Percentiles rank a stretch among this genome's conserved stretches.
phyloP scores from a whole-genome alignment of 1,140 invertebrate species.

The Octopus sinensis region DNA sequence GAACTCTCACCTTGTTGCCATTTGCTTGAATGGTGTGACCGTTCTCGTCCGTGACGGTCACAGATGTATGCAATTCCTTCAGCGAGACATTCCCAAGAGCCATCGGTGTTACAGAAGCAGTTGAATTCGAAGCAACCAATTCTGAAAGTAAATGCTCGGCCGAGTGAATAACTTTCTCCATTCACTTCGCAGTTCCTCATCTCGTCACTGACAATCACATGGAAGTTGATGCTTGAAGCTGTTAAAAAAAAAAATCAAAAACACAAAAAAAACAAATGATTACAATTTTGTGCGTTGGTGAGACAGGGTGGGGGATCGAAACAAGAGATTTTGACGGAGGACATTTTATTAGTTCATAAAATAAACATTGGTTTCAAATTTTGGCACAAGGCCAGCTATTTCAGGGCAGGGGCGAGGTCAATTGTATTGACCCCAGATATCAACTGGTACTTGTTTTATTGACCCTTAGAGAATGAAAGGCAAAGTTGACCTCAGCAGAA shows the following conservation, averaged over 20 bases:
- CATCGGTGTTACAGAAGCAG: constrained; percentile 38
- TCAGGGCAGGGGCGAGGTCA: no score
- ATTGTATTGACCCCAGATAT: no score
- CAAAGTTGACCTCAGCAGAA: no score
- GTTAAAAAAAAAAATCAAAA: not conserved
- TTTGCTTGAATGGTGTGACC: no score
- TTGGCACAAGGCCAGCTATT: no score
- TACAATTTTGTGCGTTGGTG: not conserved
- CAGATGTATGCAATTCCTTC: constrained; percentile 28
- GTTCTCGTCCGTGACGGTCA: not conserved
- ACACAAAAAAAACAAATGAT: not conserved
- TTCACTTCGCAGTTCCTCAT: not conserved
- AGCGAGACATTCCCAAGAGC: constrained; percentile 30
- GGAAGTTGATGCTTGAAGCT: not conserved
- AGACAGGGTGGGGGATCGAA: no score
- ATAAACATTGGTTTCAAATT: no score
- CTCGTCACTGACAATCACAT: not conserved
- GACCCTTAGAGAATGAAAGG: no score
- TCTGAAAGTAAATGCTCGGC: constrained; percentile 18
- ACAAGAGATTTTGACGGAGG: no score
- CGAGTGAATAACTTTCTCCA: not conserved
- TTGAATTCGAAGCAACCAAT: constrained; percentile 31
- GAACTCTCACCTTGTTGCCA: no score
- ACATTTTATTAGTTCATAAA: no score
- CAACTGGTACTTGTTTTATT: no score